Evolutionary conservation across 2,888 invertebrate genomes (phyloP).

Genomic region (Criorhina ranunculi): DNA sequence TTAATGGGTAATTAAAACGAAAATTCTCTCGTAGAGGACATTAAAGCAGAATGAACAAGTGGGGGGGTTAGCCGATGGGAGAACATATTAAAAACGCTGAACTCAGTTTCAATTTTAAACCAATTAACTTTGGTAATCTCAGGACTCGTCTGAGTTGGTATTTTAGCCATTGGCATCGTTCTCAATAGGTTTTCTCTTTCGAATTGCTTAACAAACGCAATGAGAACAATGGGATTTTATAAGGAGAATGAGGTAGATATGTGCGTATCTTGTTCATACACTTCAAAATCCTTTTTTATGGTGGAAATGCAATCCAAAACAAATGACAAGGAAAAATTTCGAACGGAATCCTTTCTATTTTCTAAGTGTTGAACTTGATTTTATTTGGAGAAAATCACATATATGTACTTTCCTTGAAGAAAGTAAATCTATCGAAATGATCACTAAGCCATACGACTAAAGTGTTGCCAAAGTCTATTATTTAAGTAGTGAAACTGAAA

Average conservation of each 20-base stretch:
- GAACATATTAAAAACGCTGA: constrained; percentile 67
- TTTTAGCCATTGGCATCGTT: constrained; percentile 38
- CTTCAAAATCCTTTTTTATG: constrained; percentile 22
- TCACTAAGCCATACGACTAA: neutral
- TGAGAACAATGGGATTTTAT: constrained; percentile 4
- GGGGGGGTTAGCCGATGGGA: constrained; percentile 9
- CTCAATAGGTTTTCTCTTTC: constrained; percentile 39
- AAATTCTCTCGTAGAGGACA: constrained; percentile 62
- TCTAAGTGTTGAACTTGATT: neutral
- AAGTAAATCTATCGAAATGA: neutral
- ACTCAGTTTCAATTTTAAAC: constrained; percentile 78
- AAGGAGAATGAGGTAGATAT: neutral
- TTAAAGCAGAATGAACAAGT: constrained; percentile 46
- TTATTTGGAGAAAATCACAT: neutral
- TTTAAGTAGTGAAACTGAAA: neutral
- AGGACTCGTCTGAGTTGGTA: constrained; percentile 66
- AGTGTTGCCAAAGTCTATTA: neutral
- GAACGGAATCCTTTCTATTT: constrained; percentile 13
- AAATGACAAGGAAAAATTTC: constrained; percentile 1
- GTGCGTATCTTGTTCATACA: constrained; percentile 13
- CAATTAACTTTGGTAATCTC: constrained; percentile 77
- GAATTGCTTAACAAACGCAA: constrained; percentile 4
- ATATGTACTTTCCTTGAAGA: neutral
- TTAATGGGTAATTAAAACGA: constrained; percentile 76
- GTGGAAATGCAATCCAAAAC: constrained; percentile 5